phyloP scores from a whole-genome alignment of 64 coral and sea anemone species.

The Montipora foliosa region DNA sequence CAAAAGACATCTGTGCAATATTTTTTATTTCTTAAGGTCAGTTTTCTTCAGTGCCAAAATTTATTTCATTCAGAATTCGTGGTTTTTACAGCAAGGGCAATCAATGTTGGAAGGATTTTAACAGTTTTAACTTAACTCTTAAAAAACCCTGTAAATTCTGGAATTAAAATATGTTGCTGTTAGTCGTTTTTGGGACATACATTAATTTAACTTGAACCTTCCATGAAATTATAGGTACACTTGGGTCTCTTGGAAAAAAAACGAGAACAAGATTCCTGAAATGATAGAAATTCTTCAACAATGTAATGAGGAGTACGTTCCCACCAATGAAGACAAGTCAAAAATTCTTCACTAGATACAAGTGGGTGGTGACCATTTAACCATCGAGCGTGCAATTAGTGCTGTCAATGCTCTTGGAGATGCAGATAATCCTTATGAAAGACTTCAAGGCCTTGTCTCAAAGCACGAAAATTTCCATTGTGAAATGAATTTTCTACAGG shows the following conservation, averaged over 20 bases:
- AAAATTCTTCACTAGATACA: background rate
- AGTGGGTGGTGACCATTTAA: slow-evolving; percentile 57
- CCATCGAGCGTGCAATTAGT: slow-evolving; percentile 30
- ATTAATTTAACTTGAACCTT: background rate
- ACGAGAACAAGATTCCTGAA: slow-evolving; percentile 17
- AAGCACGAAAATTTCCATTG: slow-evolving; percentile 50
- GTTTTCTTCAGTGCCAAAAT: background rate
- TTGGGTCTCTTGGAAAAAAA: slow-evolving; percentile 15
- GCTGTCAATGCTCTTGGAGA: slow-evolving; percentile 23
- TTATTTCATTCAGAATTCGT: background rate
- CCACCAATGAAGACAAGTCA: background rate
- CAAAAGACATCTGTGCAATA: background rate
- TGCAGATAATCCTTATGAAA: slow-evolving; percentile 32
- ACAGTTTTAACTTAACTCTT: background rate
- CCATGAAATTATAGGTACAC: slow-evolving; percentile 5
- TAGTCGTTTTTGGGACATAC: background rate
- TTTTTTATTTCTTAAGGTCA: background rate
- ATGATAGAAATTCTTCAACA: slow-evolving; percentile 13
- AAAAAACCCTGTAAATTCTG: background rate
- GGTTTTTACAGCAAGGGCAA: background rate
- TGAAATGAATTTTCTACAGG: slow-evolving; percentile 61
- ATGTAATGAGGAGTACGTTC: slow-evolving; percentile 10
- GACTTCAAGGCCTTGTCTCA: slow-evolving; percentile 32
- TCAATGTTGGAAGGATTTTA: background rate
- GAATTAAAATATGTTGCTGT: background rate